Base-by-base conservation (phyloP, 2,113 vertebrate genomes). In the Hydrochoerus hydrochaeris region DNA sequence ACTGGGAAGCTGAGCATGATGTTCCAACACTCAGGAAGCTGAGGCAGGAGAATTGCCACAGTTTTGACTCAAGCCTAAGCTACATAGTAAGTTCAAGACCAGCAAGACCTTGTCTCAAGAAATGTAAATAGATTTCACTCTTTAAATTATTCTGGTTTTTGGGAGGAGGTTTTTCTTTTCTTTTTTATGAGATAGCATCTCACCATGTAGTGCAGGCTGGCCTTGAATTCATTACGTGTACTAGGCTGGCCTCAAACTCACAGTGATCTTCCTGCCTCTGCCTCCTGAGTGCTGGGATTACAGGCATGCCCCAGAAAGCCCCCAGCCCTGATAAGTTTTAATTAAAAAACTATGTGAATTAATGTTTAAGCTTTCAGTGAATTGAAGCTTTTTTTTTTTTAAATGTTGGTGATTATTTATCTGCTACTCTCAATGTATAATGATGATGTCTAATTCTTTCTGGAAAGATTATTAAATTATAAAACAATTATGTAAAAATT, bases 121-220 rank as follows among this genome's bases (percentile, higher is more conserved):
- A 69, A n/a, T 52, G 10, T 13, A 80, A 71, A 41, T 63, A 5
- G 57, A 30, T 22, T 65, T 88, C 16, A 35, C 24, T 78, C 0
- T 71, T n/a, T 92, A 44, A 81, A 49, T 94, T 96, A 83, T 22
- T 82, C 16, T 71, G 7, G 82, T 95, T 62, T 62, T 28, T 62
- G 9, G 24, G 24, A 26, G 60, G 60, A 9, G 60, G 26, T 62
- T 62, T 26, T 62, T 28, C 3, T 20, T 62, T 26, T 62, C 1
- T 26, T 62, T 11, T 62, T 62, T 62, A 28, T 62, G 60, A 62
- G 26, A 28, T 9, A 11, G 60, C 16, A 9, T 62, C 60, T 62
- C 60, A 28, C 60, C 28, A 9, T 62, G 60, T 26, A 62, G 24
- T 62, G 7, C 60, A 28, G 26, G 60, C 60, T 28, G 26, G 60